Conservation (phyloP, 1,140 invertebrate genomes). For the Eufriesea mexicana region DNA sequence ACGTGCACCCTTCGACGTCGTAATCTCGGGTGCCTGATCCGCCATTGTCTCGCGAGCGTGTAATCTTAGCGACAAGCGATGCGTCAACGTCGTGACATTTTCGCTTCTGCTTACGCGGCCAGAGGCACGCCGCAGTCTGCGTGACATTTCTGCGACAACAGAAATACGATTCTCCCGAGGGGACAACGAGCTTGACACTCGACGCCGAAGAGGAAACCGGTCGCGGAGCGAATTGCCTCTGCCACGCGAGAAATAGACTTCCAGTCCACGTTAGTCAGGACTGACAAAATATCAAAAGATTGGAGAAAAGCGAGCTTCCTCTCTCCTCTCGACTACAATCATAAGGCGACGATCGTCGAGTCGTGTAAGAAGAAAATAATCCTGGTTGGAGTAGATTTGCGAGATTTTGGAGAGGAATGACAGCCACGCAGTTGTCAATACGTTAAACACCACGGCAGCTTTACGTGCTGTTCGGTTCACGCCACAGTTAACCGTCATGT, state of each 20-base stretch:
- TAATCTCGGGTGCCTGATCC: not conserved
- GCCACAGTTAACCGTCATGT: too few relatives aligned
- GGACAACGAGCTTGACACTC: constrained; percentile 30
- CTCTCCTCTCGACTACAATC: too few relatives aligned
- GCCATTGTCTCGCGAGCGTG: constrained; percentile 15
- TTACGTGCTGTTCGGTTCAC: too few relatives aligned
- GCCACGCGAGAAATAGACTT: not conserved
- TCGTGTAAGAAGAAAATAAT: too few relatives aligned
- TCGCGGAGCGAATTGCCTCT: not conserved
- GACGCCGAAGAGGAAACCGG: constrained; percentile 30
- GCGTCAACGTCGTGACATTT: constrained; percentile 55
- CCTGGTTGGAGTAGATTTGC: too few relatives aligned
- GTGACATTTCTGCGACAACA: constrained; percentile 60
- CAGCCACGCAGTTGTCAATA: too few relatives aligned
- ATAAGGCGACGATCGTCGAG: too few relatives aligned
- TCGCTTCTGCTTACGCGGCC: constrained; percentile 27
- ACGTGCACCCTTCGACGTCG: constrained; percentile 7
- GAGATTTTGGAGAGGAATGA: too few relatives aligned
- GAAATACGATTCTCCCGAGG: constrained; percentile 54
- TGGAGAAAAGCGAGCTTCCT: too few relatives aligned
- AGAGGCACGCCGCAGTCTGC: constrained; percentile 22
- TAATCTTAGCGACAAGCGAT: constrained; percentile 23
- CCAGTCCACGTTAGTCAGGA: too few relatives aligned
- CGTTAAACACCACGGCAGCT: too few relatives aligned
- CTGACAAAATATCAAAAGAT: not conserved